Evolutionary conservation across 1,140 invertebrate species (phyloP), one percentile per base, ranked within the genome.

Genomic region (Apis cerana): DNA sequence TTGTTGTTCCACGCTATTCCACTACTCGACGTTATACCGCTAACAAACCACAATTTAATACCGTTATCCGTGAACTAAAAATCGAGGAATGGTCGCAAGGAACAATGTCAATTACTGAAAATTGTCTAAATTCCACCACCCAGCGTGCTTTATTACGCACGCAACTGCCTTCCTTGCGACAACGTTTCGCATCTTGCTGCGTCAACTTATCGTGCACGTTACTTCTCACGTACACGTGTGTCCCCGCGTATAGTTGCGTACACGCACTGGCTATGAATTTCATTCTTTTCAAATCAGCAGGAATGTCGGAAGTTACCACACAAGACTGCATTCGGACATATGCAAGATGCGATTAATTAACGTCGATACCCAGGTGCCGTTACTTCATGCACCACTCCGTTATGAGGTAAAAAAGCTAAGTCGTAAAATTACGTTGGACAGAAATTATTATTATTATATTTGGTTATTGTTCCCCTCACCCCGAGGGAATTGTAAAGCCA

Each of bases 101-200:
- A 70, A 58, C 64, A 48, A 83, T 68, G 54, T 17, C 65, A 80
- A 81, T 81, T 84, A 75, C 64, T 80, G 33, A 75, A 84, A 84
- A 81, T 81, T 27, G 65, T 11, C 17, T 54, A 80, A 79, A 83
- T 59, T 52, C 17, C 17, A 54, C 48, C 62, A 21, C 17, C n/a
- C 1, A 23, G 2, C 23, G 23, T 50, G 5, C 19, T 69, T 11
- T 33, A 17, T 8, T 27, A 15, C 70, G 50, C 82, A 84, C 71
- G 78, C 82, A 84, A 84, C 27, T 21, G 21, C 5, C 21, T 43
- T 13, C 8, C 23, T 75, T 69, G 56, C 62, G 27, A 54, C n/a
- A 69, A 62, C n/a, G 27, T 23, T 52, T 74, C 19, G 58, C n/a
- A 27, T 75, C n/a, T 48, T 65, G 52, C 33, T 17, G 61, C 23